phyloP scores from a whole-genome alignment of 2,797 vertebrate species.

The Adelosebastes latens region DNA sequence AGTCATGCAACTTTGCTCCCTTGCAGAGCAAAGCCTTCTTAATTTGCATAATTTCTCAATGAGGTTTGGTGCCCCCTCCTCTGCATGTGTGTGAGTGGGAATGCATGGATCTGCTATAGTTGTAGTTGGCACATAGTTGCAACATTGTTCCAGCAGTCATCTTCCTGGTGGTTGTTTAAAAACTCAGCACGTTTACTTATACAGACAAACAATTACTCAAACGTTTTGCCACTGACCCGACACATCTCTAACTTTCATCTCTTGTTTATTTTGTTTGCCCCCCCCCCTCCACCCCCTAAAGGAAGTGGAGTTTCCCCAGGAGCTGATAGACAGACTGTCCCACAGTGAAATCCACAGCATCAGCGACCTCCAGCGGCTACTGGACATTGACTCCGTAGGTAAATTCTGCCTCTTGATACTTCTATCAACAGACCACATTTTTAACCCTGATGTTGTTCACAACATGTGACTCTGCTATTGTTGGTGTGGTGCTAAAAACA shows the following conservation, averaged over 20 bases:
- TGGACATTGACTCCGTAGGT: conserved; percentile 99
- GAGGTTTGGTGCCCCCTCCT: neutral
- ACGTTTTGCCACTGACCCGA: conserved; percentile 26
- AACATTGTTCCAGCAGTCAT: conserved; percentile 9
- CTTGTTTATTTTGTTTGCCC: conserved; percentile 56
- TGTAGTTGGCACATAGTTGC: conserved; percentile 38
- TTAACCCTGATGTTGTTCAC: conserved; percentile 19
- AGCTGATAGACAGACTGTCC: conserved; percentile 94
- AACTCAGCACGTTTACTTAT: conserved; percentile 7
- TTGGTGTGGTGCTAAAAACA: neutral
- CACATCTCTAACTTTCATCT: conserved; percentile 60
- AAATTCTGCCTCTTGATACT: conserved; percentile 88
- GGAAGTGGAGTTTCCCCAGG: conserved; percentile 96
- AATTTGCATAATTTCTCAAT: neutral
- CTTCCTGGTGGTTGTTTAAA: conserved; percentile 13
- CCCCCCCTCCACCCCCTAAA: conserved; percentile 49
- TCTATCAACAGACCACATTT: conserved; percentile 41
- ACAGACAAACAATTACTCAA: conserved; percentile 32
- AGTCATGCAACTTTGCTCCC: neutral
- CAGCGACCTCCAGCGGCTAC: conserved; percentile 98
- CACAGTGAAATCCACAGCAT: conserved; percentile 98
- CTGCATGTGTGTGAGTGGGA: neutral
- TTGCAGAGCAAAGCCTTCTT: neutral
- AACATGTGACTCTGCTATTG: conserved; percentile 15
- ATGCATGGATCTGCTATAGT: neutral